phyloP scores from a whole-genome alignment of 2,888 invertebrate genomes.

The Scaptomyza polygonia region DNA sequence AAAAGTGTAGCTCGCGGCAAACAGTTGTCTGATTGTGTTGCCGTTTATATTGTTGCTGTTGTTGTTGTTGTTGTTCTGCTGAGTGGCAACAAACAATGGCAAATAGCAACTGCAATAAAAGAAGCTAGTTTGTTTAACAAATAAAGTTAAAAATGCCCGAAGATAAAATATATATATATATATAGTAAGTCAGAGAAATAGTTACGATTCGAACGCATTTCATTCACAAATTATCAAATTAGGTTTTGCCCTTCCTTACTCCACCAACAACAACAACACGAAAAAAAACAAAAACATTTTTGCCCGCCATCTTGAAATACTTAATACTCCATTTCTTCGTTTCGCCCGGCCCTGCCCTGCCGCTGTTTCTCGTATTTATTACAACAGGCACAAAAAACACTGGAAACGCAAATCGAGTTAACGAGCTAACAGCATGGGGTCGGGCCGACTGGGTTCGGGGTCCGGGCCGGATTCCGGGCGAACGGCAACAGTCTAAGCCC shows the following conservation, averaged over 20 bases:
- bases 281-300: too few relatives aligned
- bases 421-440: slow-evolving; percentile 74
- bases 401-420: slow-evolving; percentile 74
- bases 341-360: slow-evolving; percentile 5
- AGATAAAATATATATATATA: too few relatives aligned
- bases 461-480: too few relatives aligned
- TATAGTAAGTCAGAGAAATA: too few relatives aligned
- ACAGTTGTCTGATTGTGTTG: slow-evolving; percentile 68
- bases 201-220: too few relatives aligned
- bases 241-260: too few relatives aligned
- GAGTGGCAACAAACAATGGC: slow-evolving; percentile 36
- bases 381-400: slow-evolving; percentile 42
- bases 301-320: slow-evolving; percentile 69
- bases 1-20: slow-evolving; percentile 43
- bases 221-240: slow-evolving; percentile 11
- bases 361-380: slow-evolving; percentile 67
- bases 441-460: neutral
- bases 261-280: too few relatives aligned
- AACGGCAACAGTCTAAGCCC: slow-evolving; percentile 27
- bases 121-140: slow-evolving; percentile 32
- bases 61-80: slow-evolving; percentile 11
- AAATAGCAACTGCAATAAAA: slow-evolving; percentile 30
- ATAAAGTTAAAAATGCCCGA: too few relatives aligned
- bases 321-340: slow-evolving; percentile 9
- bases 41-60: slow-evolving; percentile 41